Percentiles rank a stretch among this genome's conserved stretches.
These are phyloP conservation scores for Mormoops blainvillei DNA, from an alignment of 2,113 vertebrate genomes.

Conservation along the genomic window DNA sequence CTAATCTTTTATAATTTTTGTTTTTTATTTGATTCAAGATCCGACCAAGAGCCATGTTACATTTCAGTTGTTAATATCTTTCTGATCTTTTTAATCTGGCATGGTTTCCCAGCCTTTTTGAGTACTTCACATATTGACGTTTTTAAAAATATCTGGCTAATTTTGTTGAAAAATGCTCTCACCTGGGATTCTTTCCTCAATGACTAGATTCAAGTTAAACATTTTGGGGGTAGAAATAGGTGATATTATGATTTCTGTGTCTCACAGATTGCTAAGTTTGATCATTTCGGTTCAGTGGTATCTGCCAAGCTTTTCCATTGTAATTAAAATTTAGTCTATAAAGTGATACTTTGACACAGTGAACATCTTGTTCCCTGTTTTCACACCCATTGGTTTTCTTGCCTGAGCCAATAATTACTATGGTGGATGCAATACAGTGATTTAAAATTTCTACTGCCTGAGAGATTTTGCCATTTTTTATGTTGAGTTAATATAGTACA, in stretches of 20 bases:
- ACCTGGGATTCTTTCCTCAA: slow-evolving; percentile 7
- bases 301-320: not conserved
- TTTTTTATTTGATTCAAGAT: slow-evolving; percentile 13
- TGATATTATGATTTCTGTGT: not conserved
- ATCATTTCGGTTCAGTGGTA: not conserved
- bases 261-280: not conserved
- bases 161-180: not conserved
- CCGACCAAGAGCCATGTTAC: not conserved
- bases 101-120: not conserved
- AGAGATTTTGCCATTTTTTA: not conserved
- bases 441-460: not conserved
- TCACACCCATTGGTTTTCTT: not conserved
- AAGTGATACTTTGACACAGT: not conserved
- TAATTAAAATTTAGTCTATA: not conserved
- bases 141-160: not conserved
- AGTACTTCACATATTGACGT: not conserved
- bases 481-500: not conserved
- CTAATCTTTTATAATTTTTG: not conserved
- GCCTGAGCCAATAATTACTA: not conserved
- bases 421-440: not conserved
- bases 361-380: not conserved
- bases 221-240: not conserved
- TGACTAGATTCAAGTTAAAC: not conserved
- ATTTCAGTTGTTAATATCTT: slow-evolving; percentile 19
- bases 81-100: not conserved